These are phyloP conservation scores for Harpalus rufipes DNA, from an alignment of 2,888 invertebrate species.

Conservation along the genomic window DNA sequence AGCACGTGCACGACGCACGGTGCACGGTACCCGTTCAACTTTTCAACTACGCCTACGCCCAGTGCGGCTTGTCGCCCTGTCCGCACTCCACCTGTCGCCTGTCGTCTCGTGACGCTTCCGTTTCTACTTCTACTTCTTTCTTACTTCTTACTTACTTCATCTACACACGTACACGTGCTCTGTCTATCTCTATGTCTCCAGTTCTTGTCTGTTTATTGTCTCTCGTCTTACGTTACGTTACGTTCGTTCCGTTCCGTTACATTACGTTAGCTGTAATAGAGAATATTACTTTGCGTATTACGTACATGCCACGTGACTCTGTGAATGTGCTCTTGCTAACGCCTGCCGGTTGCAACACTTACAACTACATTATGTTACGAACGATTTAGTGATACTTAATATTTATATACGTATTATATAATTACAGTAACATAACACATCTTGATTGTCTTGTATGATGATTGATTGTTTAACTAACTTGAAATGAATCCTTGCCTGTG, in stretches of 20 bases:
- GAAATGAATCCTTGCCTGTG: constrained; percentile 74
- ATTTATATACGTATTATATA: constrained; percentile 9
- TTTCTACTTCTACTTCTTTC: constrained; percentile 11
- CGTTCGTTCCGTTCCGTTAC: constrained; percentile 18
- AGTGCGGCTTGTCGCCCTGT: constrained; percentile 35
- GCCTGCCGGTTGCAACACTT: constrained; percentile 60
- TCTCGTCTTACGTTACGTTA: constrained; percentile 34
- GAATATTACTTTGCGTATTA: constrained; percentile 36
- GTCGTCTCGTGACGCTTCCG: constrained; percentile 45
- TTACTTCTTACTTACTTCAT: constrained; percentile 39
- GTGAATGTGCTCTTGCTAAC: constrained; percentile 64
- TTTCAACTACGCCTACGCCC: constrained; percentile 36
- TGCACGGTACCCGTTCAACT: constrained; percentile 44
- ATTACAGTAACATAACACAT: constrained; percentile 44
- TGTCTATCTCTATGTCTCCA: constrained; percentile 48
- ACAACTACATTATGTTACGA: constrained; percentile 45
- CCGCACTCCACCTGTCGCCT: constrained; percentile 26
- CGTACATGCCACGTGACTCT: constrained; percentile 45
- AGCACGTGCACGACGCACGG: constrained; percentile 62
- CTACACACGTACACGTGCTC: constrained; percentile 42
- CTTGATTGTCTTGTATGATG: constrained; percentile 65
- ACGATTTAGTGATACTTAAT: constrained; percentile 44
- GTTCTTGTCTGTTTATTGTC: constrained; percentile 52
- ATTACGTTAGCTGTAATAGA: constrained; percentile 39
- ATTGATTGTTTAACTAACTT: constrained; percentile 64